Percentiles rank a stretch among this genome's conserved stretches.
Conservation (phyloP, 2,113 vertebrate genomes). For the Myotis davidii region DNA sequence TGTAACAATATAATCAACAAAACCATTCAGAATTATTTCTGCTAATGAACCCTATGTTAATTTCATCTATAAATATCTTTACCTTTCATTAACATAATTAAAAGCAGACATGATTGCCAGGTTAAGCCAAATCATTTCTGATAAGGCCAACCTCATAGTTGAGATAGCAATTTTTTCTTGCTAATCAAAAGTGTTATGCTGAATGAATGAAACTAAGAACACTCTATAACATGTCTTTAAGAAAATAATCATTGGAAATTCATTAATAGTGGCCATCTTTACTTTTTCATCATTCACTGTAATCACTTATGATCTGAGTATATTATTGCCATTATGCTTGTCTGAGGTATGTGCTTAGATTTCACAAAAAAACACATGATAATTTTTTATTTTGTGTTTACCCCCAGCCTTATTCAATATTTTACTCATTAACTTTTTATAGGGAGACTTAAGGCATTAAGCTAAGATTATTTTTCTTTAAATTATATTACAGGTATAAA, state of each 20-base stretch:
- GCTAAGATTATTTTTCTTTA: not conserved
- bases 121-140: slow-evolving; percentile 55
- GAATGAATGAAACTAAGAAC: slow-evolving; percentile 34
- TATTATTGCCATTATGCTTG: not conserved
- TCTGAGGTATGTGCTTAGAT: not conserved
- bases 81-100: slow-evolving; percentile 51
- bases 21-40: slow-evolving; percentile 42
- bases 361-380: not conserved
- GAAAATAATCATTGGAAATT: slow-evolving; percentile 32
- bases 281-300: not conserved
- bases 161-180: slow-evolving; percentile 38
- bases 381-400: not conserved
- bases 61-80: slow-evolving; percentile 47
- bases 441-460: slow-evolving; percentile 36
- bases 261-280: not conserved
- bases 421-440: slow-evolving; percentile 14
- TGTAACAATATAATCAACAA: slow-evolving; percentile 46
- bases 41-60: slow-evolving; percentile 29
- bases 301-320: not conserved
- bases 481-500: slow-evolving; percentile 40
- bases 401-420: slow-evolving; percentile 25
- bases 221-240: not conserved
- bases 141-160: slow-evolving; percentile 40
- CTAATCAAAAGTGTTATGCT: slow-evolving; percentile 8
- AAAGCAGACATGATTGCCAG: slow-evolving; percentile 48